phyloP scores from a whole-genome alignment of 1,140 invertebrate species.

The Stratiolaelaps scimitus region DNA sequence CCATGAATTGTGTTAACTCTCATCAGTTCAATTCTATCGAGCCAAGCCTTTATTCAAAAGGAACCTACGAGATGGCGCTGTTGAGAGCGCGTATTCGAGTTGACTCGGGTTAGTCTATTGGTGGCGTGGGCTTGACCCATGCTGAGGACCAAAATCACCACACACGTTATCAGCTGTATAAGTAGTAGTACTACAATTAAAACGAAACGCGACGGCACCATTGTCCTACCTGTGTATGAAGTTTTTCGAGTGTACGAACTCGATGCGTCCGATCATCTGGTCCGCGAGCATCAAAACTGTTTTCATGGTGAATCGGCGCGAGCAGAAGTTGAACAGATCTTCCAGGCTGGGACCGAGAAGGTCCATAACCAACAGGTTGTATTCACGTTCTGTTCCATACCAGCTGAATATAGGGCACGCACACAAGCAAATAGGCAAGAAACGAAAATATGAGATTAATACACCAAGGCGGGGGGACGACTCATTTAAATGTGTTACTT shows the following conservation, averaged over 20 bases:
- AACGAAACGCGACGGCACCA: no score
- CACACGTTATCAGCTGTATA: no score
- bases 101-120: no score
- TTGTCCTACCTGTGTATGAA: constrained; percentile 47
- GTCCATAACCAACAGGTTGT: constrained; percentile 94
- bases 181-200: no score
- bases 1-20: neutral
- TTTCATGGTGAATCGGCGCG: constrained; percentile 89
- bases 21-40: no score
- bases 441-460: constrained; percentile 15
- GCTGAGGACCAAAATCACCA: no score
- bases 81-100: no score
- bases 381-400: constrained; percentile 80
- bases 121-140: no score
- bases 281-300: constrained; percentile 94
- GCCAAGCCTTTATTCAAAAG: no score
- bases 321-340: constrained; percentile 94
- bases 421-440: neutral
- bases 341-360: constrained; percentile 84
- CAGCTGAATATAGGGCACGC: constrained; percentile 49
- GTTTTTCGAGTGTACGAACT: constrained; percentile 54
- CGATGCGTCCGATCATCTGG: constrained; percentile 50
- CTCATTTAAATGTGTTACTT: no score
- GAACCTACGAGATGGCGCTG: no score
- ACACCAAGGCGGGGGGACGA: constrained; percentile 6